A percentile compares a stretch with the other conserved stretches of the same genome.
phyloP scores from a whole-genome alignment of 2,888 invertebrate species.

The Geophilus truncorum region DNA sequence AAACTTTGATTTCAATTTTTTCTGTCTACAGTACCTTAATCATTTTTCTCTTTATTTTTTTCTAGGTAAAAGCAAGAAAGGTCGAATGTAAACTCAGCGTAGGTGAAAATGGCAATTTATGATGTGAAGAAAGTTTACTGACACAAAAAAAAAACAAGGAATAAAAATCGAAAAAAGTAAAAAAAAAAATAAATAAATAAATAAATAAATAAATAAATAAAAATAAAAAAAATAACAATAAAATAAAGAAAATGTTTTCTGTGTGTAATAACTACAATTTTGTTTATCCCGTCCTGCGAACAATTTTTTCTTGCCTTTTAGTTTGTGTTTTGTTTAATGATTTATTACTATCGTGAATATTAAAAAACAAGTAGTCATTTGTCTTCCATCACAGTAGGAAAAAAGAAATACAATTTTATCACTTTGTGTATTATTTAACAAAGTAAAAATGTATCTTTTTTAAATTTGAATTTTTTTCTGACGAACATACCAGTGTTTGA shows the following conservation, averaged over 20 bases:
- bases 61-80: slow-evolving; percentile 7
- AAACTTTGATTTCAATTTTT: neutral
- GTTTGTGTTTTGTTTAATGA: neutral
- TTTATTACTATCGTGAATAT: neutral
- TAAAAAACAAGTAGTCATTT: neutral
- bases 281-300: neutral
- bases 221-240: neutral
- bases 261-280: neutral
- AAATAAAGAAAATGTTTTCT: neutral
- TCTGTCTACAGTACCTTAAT: no score
- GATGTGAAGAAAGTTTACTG: neutral
- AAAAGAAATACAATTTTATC: neutral
- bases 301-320: neutral
- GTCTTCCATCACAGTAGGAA: neutral
- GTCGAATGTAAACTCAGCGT: neutral
- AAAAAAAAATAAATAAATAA: no score
- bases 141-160: neutral
- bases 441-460: neutral
- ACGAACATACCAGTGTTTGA: neutral
- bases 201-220: neutral
- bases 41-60: neutral
- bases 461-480: neutral
- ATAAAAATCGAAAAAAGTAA: neutral
- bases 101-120: neutral
- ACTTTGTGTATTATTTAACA: neutral